Evolutionary conservation across 2,797 vertebrate genomes (phyloP), one percentile per base, ranked within the genome.

Genomic region (Coregonus sp.): DNA sequence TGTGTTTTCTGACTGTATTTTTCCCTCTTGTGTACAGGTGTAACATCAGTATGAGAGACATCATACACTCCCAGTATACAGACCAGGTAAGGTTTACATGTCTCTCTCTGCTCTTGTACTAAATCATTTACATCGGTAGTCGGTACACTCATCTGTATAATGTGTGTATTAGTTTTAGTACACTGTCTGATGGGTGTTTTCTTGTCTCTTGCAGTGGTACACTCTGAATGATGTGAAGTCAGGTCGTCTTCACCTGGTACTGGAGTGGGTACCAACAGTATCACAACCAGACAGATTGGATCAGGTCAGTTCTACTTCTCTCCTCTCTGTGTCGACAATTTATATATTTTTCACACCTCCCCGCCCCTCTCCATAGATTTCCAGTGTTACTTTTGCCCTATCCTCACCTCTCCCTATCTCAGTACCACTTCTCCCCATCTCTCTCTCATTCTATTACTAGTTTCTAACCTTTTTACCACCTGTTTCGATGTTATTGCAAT

Each of bases 141-240:
- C 78, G 33, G 15, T 74, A 63, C 16, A 9, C 1, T 16, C 18
- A 20, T 47, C 40, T 47, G 40, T 47, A 47, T 47, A 47, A 47
- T 47, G 40, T 47, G 40, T 47, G 40, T 47, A 3, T 47, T 47
- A 12, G 9, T 12, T 47, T 47, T 47, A 47, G 11, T 74, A 61
- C 12, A 9, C 1, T 29, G 31, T 15, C 15, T 33, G 47, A 71
- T 71, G 20, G 52, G 47, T 29, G 4, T 51, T 61, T 47, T 47
- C 9, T 73, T 61, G 3, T 77, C 33, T 84, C 0, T 91, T 20
- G 86, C 87, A 98, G 97, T 97, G 96, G 96, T 93, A 95, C 86
- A 88, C 91, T 12, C 88, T 98, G 79, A 94, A 91, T 54, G 95
- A 95, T 0, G 96, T 97, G 3, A 96, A 95, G 72, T 96, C 96